Base-by-base conservation (phyloP, 2,888 invertebrate species). In the Drosophila peninsularis region DNA sequence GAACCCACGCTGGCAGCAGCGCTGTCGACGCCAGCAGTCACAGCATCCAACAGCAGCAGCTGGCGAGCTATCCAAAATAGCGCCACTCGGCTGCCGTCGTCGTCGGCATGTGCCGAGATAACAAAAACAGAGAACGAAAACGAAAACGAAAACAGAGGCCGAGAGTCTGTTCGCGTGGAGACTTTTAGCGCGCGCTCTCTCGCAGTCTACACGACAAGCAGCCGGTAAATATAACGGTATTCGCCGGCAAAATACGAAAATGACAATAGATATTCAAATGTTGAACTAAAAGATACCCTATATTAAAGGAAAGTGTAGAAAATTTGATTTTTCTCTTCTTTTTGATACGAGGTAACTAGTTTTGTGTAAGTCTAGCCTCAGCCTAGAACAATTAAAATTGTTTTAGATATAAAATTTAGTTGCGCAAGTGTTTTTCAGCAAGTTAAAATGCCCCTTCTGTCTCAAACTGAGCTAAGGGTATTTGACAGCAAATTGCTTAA, bases 81-180 rank as follows among this genome's bases (percentile, higher is more conserved):
- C 74, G 68, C 50, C 71, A 74, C 52, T 45, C 45, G 69, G 42
- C 60, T 44, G 66, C 53, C 60, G 17, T 53, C 50, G 65, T 55
- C 62, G 24, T 60, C 54, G 76, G 54, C 68, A 62, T 71, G 72
- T 70, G 66, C 80, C 80, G 83, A 87, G 84, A 77, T 78, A 84
- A 82, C 84, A 85, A 88, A 78, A 85, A 85, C 86, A 86, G 82
- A 88, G 88, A 88, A 75, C 82, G 67, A 65, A 62, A 79, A 68
- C 65, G 78, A 76, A 70, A 68, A 68, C 65, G 70, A 71, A 71
- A 72, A 64, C 76, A 68, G 56, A 56, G 44, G 47, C 47, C 50
- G 49, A 47, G 44, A 37, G 58, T n/a, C 13, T 55, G 53, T 57
- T 57, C 61, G 10, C 4, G 62, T 86, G 83, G 54, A 77, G 75